phyloP scores from a whole-genome alignment of 1,140 invertebrate species.

The Ceratitis capitata region DNA sequence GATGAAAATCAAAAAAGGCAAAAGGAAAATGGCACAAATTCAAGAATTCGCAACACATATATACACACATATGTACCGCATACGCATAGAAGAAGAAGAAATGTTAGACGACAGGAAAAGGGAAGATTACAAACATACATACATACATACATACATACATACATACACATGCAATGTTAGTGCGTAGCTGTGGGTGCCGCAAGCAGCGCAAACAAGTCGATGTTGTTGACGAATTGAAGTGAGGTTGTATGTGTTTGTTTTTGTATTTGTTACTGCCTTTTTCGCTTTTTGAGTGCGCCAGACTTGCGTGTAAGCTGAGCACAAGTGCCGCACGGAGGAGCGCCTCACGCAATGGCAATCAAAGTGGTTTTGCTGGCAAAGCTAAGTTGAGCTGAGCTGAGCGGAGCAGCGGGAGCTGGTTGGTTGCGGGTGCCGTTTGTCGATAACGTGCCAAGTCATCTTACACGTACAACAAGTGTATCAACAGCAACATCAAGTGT shows the following conservation, averaged over 20 bases:
- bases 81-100: neutral
- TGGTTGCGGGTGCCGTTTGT: neutral
- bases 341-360: neutral
- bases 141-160: neutral
- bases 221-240: neutral
- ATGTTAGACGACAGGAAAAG: neutral
- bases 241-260: neutral
- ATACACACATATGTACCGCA: neutral
- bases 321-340: too few relatives aligned
- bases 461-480: conserved; percentile 5
- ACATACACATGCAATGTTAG: neutral
- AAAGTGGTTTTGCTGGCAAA: neutral
- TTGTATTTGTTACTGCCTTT: too few relatives aligned
- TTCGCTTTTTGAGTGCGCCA: neutral
- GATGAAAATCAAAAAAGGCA: neutral
- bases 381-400: neutral
- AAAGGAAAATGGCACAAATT: neutral
- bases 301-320: neutral
- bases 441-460: neutral
- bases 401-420: neutral
- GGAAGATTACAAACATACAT: neutral
- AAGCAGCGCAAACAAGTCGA: neutral
- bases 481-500: too few relatives aligned
- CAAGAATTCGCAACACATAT: too few relatives aligned
- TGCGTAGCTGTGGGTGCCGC: neutral